A percentile compares a stretch with the other conserved stretches of the same genome.
These are phyloP conservation scores for Ciconia boyciana DNA, from an alignment of 2,113 vertebrate genomes.

Conservation along the genomic window DNA sequence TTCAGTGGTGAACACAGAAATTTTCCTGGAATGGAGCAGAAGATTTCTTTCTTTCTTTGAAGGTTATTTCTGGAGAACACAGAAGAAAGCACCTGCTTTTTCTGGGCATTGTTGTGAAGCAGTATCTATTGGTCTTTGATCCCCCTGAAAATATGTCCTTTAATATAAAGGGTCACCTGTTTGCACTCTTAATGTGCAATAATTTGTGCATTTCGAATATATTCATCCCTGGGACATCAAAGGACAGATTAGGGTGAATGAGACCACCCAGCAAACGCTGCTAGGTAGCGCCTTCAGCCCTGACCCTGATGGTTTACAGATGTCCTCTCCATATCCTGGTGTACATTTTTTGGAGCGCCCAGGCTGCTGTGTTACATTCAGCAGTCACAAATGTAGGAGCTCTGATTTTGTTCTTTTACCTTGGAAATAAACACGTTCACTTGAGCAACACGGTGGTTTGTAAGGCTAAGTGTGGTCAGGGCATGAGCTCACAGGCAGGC, in stretches of 20 bases:
- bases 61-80: background rate
- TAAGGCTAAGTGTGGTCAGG: background rate
- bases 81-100: background rate
- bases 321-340: background rate
- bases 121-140: background rate
- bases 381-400: background rate
- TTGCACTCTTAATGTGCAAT: background rate
- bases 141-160: background rate
- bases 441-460: background rate
- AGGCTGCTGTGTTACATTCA: background rate
- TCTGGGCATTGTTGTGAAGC: background rate
- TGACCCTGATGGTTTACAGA: background rate
- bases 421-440: background rate
- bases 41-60: background rate
- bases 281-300: background rate
- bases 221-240: background rate
- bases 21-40: background rate
- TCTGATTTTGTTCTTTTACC: background rate
- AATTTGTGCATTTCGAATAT: background rate
- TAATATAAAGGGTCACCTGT: background rate
- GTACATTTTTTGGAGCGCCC: rapidly evolving
- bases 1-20: background rate
- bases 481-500: background rate
- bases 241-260: background rate
- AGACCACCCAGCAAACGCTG: background rate